These are phyloP conservation scores for Characodon lateralis DNA, from an alignment of 2,797 vertebrate genomes.

Conservation along the genomic window DNA sequence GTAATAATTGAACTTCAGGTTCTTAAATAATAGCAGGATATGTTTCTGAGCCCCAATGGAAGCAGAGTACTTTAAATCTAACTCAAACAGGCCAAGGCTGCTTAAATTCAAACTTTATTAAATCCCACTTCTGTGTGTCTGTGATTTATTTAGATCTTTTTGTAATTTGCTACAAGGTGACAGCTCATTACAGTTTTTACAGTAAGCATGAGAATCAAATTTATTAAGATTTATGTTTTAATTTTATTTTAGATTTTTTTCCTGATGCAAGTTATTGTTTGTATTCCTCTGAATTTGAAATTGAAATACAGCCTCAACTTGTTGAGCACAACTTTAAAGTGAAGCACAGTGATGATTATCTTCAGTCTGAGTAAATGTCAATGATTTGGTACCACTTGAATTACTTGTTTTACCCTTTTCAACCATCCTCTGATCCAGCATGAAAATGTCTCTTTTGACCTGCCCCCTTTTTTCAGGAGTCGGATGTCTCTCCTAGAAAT, in stretches of 20 bases:
- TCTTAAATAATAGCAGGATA: background rate
- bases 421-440: constrained; percentile 12
- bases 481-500: background rate
- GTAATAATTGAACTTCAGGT: constrained; percentile 1
- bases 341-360: constrained; percentile 7
- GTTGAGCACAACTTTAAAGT: constrained; percentile 6
- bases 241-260: background rate
- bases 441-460: constrained; percentile 17
- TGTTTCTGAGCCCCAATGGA: background rate
- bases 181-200: background rate
- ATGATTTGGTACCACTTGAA: constrained; percentile 4
- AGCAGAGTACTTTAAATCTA: background rate
- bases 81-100: background rate
- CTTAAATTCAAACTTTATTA: background rate
- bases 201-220: background rate
- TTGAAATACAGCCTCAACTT: background rate
- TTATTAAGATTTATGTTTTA: background rate
- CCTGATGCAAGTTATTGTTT: background rate
- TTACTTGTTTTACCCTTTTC: constrained; percentile 11
- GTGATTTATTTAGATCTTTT: background rate
- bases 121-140: background rate
- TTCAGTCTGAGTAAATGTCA: constrained; percentile 14
- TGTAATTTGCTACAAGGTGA: background rate
- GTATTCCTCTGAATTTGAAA: background rate
- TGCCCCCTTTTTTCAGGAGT: background rate